phyloP scores from a whole-genome alignment of 2,113 vertebrate species.

The Mirounga angustirostris region DNA sequence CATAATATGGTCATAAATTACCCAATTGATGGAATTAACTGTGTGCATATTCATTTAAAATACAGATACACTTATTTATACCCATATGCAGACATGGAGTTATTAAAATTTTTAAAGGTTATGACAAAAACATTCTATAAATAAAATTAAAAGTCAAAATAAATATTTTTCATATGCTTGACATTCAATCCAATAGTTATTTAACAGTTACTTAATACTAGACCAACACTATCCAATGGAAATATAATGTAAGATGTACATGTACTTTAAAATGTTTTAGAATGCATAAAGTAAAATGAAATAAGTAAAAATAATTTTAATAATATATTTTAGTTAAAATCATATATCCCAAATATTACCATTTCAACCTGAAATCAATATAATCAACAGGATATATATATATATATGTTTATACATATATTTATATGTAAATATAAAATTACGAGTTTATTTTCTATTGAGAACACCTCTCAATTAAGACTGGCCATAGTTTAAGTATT shows the following conservation, averaged over 20 bases:
- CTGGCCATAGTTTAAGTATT: neutral
- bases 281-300: neutral
- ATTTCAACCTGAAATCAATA: neutral
- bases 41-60: constrained; percentile 36
- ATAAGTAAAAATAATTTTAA: constrained; percentile 2
- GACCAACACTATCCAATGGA: neutral
- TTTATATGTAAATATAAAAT: neutral
- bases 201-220: constrained; percentile 24
- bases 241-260: neutral
- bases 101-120: constrained; percentile 64
- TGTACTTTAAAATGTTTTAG: neutral
- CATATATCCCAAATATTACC: neutral
- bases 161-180: constrained; percentile 45
- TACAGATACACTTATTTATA: neutral
- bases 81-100: neutral
- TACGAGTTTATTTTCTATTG: neutral
- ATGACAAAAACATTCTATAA: constrained; percentile 47
- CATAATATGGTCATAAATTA: constrained; percentile 58
- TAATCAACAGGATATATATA: neutral
- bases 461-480: neutral
- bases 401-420: too few species aligned
- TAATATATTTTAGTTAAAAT: neutral
- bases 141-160: constrained; percentile 60
- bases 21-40: neutral
- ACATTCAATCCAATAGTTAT: constrained; percentile 18